Evolutionary conservation across 2,888 invertebrate genomes (phyloP).

Genomic region (Nematopogon swammerdamellus): DNA sequence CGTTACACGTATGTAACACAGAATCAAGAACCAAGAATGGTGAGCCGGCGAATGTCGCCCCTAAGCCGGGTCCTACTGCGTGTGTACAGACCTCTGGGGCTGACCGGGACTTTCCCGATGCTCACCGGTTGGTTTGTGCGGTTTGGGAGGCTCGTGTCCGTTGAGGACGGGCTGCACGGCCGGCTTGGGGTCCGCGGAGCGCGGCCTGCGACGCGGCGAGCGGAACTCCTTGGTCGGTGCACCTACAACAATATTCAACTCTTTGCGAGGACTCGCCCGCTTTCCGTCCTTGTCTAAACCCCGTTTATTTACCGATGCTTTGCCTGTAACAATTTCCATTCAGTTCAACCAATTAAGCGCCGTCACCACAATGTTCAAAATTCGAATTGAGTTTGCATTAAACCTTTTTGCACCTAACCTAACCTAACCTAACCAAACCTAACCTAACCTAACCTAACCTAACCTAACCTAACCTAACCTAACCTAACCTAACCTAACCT

Average conservation of each 20-base stretch:
- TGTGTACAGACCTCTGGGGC: not conserved
- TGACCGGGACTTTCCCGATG: not conserved
- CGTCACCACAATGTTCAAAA: no score
- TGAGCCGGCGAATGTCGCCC: no score
- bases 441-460: no score
- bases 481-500: no score
- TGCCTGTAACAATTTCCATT: no score
- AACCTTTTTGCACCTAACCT: no score
- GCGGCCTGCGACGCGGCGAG: slow-evolving; percentile 76
- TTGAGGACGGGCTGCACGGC: slow-evolving; percentile 27
- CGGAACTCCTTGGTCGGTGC: slow-evolving; percentile 52
- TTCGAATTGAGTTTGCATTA: no score
- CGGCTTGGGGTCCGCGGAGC: slow-evolving; percentile 57
- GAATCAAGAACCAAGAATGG: no score
- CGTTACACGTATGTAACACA: no score
- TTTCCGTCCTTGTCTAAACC: not conserved
- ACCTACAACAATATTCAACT: slow-evolving; percentile 16
- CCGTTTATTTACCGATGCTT: not conserved
- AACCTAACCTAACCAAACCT: no score
- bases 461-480: no score
- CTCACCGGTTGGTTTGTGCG: slow-evolving; percentile 63
- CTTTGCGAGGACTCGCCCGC: slow-evolving; percentile 14
- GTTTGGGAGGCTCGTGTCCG: slow-evolving; percentile 60
- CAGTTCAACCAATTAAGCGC: no score
- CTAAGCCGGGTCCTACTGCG: slow-evolving; percentile 1